Conservation (phyloP, 2,888 invertebrate genomes). For the Lithophane socia region DNA sequence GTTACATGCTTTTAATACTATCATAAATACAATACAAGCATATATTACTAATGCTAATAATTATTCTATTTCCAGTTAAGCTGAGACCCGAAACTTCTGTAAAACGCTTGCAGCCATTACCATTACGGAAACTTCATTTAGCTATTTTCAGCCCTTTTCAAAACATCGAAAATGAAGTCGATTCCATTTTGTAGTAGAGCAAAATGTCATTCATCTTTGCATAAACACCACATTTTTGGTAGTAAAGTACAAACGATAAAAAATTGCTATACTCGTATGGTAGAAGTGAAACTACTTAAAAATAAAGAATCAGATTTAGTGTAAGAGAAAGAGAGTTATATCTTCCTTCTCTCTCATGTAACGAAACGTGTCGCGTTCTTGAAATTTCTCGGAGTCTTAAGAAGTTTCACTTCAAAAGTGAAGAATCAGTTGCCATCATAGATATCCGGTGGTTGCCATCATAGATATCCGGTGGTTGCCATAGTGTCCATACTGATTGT, state of each 20-base stretch:
- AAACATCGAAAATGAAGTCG: neutral
- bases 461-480: too few relatives aligned
- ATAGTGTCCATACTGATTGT: neutral
- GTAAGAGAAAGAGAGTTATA: neutral
- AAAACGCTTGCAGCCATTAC: constrained; percentile 14
- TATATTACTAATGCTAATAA: constrained; percentile 1
- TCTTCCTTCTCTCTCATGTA: neutral
- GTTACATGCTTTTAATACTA: neutral
- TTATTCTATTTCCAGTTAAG: constrained; percentile 38
- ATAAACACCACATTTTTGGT: neutral
- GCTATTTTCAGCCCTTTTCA: constrained; percentile 7
- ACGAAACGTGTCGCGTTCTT: neutral
- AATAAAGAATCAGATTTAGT: neutral
- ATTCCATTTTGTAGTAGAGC: neutral
- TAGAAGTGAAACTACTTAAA: neutral
- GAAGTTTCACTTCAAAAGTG: neutral
- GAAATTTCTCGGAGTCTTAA: neutral
- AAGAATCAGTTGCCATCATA: neutral
- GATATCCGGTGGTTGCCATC: too few relatives aligned
- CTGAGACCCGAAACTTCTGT: constrained; percentile 3
- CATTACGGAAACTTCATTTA: neutral
- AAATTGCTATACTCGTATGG: neutral
- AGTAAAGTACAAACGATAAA: neutral
- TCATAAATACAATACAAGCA: neutral
- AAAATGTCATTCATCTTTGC: constrained; percentile 14